A percentile compares a stretch with the other conserved stretches of the same genome.
phyloP scores from a whole-genome alignment of 2,113 vertebrate genomes.

The Leucoraja erinaceus region DNA sequence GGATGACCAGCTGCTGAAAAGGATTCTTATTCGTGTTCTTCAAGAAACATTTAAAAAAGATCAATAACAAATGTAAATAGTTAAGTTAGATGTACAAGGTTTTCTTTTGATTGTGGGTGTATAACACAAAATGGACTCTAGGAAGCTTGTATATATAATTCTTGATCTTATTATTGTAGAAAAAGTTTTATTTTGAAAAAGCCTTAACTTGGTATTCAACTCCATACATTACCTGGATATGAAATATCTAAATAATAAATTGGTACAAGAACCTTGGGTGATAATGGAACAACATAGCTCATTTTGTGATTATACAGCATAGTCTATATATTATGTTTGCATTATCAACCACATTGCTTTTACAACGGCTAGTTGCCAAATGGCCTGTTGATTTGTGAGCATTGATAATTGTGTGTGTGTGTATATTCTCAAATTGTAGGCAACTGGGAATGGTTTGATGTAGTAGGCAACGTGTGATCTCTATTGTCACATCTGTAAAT shows the following conservation, averaged over 20 bases:
- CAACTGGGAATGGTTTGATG: no score
- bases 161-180: not conserved
- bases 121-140: constrained; percentile 36
- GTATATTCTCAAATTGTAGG: not conserved
- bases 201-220: no score
- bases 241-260: not conserved
- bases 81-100: not conserved
- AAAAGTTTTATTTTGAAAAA: not conserved
- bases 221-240: not conserved
- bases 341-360: not conserved
- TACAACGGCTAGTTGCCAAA: not conserved
- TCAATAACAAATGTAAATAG: constrained; percentile 20
- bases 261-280: not conserved
- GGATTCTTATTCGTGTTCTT: not conserved
- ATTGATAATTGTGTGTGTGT: not conserved
- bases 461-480: not conserved
- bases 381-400: not conserved
- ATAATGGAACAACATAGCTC: not conserved
- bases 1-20: constrained; percentile 23
- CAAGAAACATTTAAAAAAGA: not conserved
- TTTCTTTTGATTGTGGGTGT: not conserved
- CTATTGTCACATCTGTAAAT: no score
- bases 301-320: constrained; percentile 6
- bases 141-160: constrained; percentile 7
- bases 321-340: not conserved